Evolutionary conservation across 2,113 vertebrate genomes (phyloP).

Genomic region (Cettia cetti): DNA sequence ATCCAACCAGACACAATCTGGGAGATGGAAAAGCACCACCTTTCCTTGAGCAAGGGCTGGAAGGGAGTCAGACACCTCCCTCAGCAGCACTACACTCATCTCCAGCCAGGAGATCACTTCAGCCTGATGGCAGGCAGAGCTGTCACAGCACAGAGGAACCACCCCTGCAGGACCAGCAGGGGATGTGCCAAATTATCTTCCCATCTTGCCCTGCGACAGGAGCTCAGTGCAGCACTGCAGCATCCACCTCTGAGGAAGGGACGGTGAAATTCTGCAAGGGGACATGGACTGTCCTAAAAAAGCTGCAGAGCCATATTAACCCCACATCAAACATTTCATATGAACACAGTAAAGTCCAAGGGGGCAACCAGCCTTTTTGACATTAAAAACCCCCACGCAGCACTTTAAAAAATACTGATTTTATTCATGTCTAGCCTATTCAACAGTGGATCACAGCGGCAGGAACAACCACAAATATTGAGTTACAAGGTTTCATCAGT

Average conservation of each 20-base stretch:
- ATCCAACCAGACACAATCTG: neutral
- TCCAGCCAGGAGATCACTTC: neutral
- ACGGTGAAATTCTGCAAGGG: neutral
- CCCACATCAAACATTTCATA: neutral
- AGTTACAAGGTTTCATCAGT: neutral
- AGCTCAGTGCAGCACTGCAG: neutral
- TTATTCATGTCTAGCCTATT: constrained; percentile 41
- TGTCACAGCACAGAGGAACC: neutral
- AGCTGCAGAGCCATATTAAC: neutral
- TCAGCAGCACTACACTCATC: neutral
- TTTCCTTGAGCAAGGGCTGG: neutral
- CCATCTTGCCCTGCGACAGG: neutral
- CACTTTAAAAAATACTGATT: constrained; percentile 30
- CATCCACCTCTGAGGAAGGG: neutral
- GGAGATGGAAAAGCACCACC: neutral
- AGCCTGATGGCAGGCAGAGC: neutral
- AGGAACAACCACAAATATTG: constrained; percentile 32
- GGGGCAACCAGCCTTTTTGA: neutral
- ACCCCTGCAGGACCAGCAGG: neutral
- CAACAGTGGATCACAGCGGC: neutral
- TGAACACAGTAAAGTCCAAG: neutral
- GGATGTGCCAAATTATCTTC: neutral
- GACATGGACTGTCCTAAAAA: neutral
- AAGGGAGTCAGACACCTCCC: neutral
- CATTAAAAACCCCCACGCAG: neutral